A percentile compares a stretch with the other conserved stretches of the same genome.
These are phyloP conservation scores for Addax nasomaculatus DNA, from an alignment of 2,113 vertebrate genomes.

Conservation along the genomic window DNA sequence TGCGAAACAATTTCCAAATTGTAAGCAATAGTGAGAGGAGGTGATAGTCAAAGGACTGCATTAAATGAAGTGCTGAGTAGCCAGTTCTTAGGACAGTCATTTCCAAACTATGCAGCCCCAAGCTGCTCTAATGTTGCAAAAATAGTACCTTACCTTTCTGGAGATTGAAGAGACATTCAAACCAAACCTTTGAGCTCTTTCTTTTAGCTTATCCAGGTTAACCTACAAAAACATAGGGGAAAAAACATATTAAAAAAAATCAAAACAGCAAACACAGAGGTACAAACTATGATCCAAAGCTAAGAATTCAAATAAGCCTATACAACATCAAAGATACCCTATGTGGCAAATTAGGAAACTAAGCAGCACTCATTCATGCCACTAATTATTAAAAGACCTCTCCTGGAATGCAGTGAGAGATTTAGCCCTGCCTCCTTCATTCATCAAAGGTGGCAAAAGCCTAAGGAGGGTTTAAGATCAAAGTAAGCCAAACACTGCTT, in stretches of 20 bases:
- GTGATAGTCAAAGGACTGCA: not conserved
- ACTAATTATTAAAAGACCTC: slow-evolving; percentile 28
- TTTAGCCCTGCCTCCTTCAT: not conserved
- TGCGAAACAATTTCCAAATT: not conserved
- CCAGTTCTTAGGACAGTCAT: not conserved
- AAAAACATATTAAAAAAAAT: slow-evolving; percentile 1
- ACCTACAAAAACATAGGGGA: slow-evolving; percentile 77
- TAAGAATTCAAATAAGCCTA: slow-evolving; percentile 28
- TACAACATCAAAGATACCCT: not conserved
- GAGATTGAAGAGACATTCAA: slow-evolving; percentile 92
- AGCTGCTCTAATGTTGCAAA: not conserved
- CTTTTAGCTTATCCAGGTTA: slow-evolving; percentile 91
- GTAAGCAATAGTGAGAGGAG: not conserved
- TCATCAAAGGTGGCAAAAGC: slow-evolving; percentile 17
- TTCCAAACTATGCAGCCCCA: not conserved
- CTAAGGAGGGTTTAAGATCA: slow-evolving; percentile 15
- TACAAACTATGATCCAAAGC: not conserved
- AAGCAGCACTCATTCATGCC: not conserved
- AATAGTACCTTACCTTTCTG: slow-evolving; percentile 86
- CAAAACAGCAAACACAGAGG: not conserved
- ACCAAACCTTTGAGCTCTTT: slow-evolving; percentile 93
- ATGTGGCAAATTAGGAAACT: not conserved
- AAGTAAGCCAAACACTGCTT: slow-evolving; percentile 13
- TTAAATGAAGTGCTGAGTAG: slow-evolving; percentile 17
- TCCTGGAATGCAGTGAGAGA: not conserved